Conservation (phyloP, 1,140 invertebrate genomes). For the Cecropterus lyciades region DNA sequence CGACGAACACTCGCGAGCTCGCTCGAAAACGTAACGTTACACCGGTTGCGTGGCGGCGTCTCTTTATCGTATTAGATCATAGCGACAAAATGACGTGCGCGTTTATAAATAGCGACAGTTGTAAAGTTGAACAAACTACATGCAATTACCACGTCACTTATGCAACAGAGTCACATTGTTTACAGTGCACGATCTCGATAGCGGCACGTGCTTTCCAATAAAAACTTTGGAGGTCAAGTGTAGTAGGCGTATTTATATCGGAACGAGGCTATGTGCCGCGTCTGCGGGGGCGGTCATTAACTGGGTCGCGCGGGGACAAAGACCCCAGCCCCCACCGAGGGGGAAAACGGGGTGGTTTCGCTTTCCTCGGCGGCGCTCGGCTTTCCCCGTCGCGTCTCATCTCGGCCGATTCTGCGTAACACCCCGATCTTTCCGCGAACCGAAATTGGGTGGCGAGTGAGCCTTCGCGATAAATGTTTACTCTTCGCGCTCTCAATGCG, state of each 20-base stretch:
- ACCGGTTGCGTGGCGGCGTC: conserved; percentile 1
- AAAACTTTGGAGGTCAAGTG: conserved; percentile 84
- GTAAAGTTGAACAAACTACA: conserved; percentile 41
- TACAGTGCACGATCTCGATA: conserved; percentile 70
- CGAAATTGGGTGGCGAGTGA: conserved; percentile 41
- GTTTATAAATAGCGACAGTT: conserved; percentile 51
- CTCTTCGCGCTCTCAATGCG: conserved; percentile 61
- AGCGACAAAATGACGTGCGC: conserved; percentile 25
- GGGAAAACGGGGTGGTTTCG: conserved; percentile 67
- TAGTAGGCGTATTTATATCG: conserved; percentile 83
- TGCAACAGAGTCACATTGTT: conserved; percentile 53
- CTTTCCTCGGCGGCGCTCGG: conserved; percentile 56
- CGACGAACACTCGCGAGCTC: neutral
- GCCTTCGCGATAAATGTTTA: conserved; percentile 66
- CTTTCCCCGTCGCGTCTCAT: conserved; percentile 33
- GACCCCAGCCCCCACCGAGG: conserved; percentile 65
- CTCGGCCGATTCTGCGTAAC: conserved; percentile 54
- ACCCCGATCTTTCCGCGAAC: conserved; percentile 61
- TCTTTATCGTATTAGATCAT: conserved; percentile 25
- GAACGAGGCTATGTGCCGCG: conserved; percentile 75
- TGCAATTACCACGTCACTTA: conserved; percentile 35
- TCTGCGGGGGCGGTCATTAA: conserved; percentile 82
- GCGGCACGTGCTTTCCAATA: conserved; percentile 80
- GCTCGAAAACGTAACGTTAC: conserved; percentile 12
- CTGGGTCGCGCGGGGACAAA: conserved; percentile 80